Evolutionary conservation across 2,888 invertebrate genomes (phyloP), one percentile per base, ranked within the genome.

Genomic region (Dolichopus griseipennis): DNA sequence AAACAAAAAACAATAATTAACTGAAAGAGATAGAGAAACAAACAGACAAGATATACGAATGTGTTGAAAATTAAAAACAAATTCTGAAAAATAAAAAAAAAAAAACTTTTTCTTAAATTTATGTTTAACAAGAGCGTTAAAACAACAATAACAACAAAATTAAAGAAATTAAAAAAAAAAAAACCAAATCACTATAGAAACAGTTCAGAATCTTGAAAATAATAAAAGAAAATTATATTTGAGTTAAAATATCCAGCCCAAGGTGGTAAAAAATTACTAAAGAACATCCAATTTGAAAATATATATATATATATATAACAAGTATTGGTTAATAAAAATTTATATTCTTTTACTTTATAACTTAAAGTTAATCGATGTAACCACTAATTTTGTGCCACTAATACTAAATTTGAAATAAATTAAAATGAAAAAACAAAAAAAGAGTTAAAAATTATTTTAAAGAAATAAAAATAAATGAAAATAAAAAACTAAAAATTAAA

Each of bases 11-110:
- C 15, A 52, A 15, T 2, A 12, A 18, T 18, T 18, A 37, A 37
- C 12, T 52, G 52, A 52, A 52, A 18, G 27, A 27, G 27, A 27
- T 27, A 27, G 27, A 27, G 27, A 27, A 27, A 27, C 27, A 27
- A 27, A 27, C 27, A 52, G n/a, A 10, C n/a, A 52, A 18, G 52
- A 52, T 15, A 52, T 52, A 63, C 76, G 79, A 80, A 80, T 80
- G 80, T 80, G 80, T 80, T 80, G 80, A 80, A 80, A 80, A 80
- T 80, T 80, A 80, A 80, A 80, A 80, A 80, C 80, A 80, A 80
- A 80, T 80, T 80, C 79, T 77, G 76, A 79, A 78, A 78, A 78
- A 78, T 78, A 78, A 78, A 78, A 78, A 78, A 78, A 20, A 20
- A 27, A 18, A 7, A 61, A 61, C 18, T 18, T 52, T 52, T 52